These are phyloP conservation scores for Tenebrio molitor DNA, from an alignment of 1,140 invertebrate species.

Conservation along the genomic window DNA sequence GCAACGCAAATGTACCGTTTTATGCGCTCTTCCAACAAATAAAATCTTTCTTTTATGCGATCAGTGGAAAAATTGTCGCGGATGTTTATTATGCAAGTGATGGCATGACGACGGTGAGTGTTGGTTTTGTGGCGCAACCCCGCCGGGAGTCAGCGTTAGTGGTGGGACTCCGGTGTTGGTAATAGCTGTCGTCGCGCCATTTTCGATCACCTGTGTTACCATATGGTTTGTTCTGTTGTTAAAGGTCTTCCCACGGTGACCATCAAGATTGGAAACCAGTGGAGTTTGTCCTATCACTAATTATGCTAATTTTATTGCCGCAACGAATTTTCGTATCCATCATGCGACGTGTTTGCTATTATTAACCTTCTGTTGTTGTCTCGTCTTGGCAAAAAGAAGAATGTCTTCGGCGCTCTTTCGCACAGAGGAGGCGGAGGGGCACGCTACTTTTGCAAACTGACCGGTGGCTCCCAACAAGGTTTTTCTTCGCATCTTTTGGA, in stretches of 20 bases:
- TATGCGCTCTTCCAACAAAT: neutral
- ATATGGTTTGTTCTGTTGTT: conserved; percentile 20
- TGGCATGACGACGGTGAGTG: no score
- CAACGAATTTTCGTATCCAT: neutral
- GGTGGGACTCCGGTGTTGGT: neutral
- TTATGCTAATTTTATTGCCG: conserved; percentile 27
- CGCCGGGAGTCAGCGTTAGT: neutral
- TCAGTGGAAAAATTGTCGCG: conserved; percentile 3
- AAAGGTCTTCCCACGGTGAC: conserved; percentile 38
- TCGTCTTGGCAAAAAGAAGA: no score
- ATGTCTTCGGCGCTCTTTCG: no score
- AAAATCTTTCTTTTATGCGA: neutral
- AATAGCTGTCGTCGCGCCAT: conserved; percentile 24
- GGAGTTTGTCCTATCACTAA: conserved; percentile 23
- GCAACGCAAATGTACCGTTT: conserved; percentile 25
- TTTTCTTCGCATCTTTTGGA: no score
- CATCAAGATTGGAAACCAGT: conserved; percentile 14
- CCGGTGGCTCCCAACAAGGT: no score
- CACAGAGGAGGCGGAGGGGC: no score
- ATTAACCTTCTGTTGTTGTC: neutral
- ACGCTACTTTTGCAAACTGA: no score
- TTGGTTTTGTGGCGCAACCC: neutral
- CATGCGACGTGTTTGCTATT: neutral
- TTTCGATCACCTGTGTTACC: conserved; percentile 20
- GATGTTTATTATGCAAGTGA: no score